Conservation (phyloP, 2,888 invertebrate genomes). For the Aricia artaxerxes region DNA sequence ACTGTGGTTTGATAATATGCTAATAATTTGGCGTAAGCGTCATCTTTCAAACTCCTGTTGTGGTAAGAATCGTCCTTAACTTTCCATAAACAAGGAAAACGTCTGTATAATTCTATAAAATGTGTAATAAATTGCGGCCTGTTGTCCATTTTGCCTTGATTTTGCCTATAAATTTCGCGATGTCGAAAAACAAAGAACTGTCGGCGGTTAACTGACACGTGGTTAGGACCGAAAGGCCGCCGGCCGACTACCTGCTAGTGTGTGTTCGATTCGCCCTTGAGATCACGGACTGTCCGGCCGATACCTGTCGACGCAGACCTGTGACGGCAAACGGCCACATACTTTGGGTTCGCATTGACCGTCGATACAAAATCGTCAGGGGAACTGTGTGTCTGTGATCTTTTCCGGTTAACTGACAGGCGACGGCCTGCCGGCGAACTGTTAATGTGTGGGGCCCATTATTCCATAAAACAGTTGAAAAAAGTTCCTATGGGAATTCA, state of each 20-base stretch:
- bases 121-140: not conserved
- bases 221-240: not conserved
- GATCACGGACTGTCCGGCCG: too few species aligned
- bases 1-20: not conserved
- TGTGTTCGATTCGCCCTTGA: not conserved
- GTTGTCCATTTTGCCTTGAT: not conserved
- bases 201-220: not conserved
- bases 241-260: conserved; percentile 3
- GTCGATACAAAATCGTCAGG: not conserved
- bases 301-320: not conserved
- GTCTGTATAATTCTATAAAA: not conserved
- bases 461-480: too few species aligned
- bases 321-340: conserved; percentile 3
- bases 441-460: too few species aligned
- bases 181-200: not conserved
- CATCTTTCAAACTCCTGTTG: not conserved
- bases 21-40: not conserved
- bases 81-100: not conserved
- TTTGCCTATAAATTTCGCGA: too few species aligned
- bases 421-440: not conserved
- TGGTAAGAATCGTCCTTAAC: not conserved
- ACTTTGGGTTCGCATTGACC: not conserved
- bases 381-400: not conserved
- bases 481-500: too few species aligned
- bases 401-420: not conserved